Percentiles rank a stretch among this genome's conserved stretches.
Evolutionary conservation across 2,888 invertebrate genomes (phyloP).

Genomic region (Aphidius colemani): DNA sequence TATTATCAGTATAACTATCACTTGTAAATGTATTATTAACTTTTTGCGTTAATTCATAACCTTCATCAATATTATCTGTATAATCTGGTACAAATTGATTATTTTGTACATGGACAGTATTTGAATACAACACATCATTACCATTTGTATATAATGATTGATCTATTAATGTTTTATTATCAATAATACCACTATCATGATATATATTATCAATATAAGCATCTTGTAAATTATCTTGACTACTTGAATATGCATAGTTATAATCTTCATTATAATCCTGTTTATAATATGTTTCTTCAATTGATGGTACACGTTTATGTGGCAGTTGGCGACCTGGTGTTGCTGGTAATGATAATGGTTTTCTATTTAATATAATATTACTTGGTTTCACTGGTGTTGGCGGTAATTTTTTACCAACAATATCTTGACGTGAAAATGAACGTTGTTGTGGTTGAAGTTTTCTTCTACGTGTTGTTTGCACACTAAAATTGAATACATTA

Average conservation of each 20-base stretch:
- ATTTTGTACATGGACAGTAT: slow-evolving; percentile 26
- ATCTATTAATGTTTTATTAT: slow-evolving; percentile 1
- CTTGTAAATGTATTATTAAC: slow-evolving; percentile 36
- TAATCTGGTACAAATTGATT: slow-evolving; percentile 44
- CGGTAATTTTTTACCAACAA: slow-evolving; percentile 55
- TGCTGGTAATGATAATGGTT: slow-evolving; percentile 62
- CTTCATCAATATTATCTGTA: slow-evolving; percentile 38
- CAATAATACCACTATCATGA: slow-evolving; percentile 25
- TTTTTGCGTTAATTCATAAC: slow-evolving; percentile 24
- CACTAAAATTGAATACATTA: slow-evolving; percentile 32
- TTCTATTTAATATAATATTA: slow-evolving; percentile 46
- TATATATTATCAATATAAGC: slow-evolving; percentile 38
- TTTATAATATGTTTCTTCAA: slow-evolving; percentile 58
- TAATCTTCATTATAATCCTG: slow-evolving; percentile 71
- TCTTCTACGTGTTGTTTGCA: slow-evolving; percentile 45
- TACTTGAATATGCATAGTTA: slow-evolving; percentile 74
- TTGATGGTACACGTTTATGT: slow-evolving; percentile 49
- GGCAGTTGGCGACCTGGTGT: slow-evolving; percentile 65
- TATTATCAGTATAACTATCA: slow-evolving; percentile 31
- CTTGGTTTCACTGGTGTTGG: slow-evolving; percentile 57
- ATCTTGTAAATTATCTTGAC: slow-evolving; percentile 67
- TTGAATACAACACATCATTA: background rate
- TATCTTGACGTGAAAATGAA: slow-evolving; percentile 51
- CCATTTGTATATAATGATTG: background rate
- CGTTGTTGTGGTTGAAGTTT: slow-evolving; percentile 50